Base-by-base conservation (phyloP, 2,888 invertebrate genomes). In the Nysson spinosus region DNA sequence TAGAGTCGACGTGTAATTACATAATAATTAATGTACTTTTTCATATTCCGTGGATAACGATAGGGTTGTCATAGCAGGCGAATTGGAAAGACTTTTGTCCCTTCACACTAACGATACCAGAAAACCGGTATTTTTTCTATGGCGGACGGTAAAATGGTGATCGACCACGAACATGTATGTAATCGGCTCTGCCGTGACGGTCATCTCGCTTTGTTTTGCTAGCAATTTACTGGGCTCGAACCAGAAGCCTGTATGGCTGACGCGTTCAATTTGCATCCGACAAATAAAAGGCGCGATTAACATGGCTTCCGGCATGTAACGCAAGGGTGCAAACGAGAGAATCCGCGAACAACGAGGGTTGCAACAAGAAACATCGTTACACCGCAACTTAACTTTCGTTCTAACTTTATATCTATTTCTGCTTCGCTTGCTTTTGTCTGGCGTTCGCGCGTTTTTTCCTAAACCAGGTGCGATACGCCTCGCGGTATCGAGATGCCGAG, bases 181-280 rank as follows among this genome's bases (percentile, higher is more conserved):
- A 66, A 73, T 74, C 66, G 63, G 58, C 35, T 42, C 57, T 24
- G 51, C 39, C 6, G 49, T 64, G 72, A 73, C 58, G 49, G 40
- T 37, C 49, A 49, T 58, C 46, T 44, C 61, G 43, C 35, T 49
- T 40, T 54, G 64, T 62, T 69, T 65, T 42, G 51, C 55, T 34
- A 12, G 44, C 39, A 51, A 51, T 30, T 28, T 30, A 42, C 24
- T 56, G 42, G 11, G 20, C 46, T 42, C 30, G 28, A 16, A 35
- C 40, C 12, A 47, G 12, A 19, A 7, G 12, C 43, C 26, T 49
- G 30, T 44, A 37, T 30, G 58, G 40, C 34, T 12, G 14, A 20
- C 24, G 20, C 61, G 72, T 71, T 77, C 78, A 77, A 79, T 79
- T 78, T 79, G 72, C 81, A 77, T 73, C 65, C 65, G 65, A 78